phyloP scores from a whole-genome alignment of 2,113 vertebrate species.

The Lucifuga dentata region DNA sequence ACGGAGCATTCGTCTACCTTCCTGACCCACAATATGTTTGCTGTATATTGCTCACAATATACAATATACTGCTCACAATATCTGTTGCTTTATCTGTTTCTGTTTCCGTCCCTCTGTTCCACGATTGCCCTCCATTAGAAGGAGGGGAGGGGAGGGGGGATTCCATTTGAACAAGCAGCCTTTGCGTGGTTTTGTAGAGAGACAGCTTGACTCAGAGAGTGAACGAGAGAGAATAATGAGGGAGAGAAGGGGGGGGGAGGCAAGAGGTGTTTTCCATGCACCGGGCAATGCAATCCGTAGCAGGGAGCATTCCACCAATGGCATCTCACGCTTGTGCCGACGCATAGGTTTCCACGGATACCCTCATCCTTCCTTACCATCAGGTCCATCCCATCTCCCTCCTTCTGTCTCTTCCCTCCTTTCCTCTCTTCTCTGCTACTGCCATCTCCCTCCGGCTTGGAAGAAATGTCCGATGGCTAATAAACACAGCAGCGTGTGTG shows the following conservation, averaged over 20 bases:
- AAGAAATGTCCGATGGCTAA: slow-evolving; percentile 78
- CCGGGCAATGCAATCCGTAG: slow-evolving; percentile 64
- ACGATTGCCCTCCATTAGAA: slow-evolving; percentile 66
- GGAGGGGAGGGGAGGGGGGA: slow-evolving; percentile 37
- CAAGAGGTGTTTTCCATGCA: slow-evolving; percentile 68
- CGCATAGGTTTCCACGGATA: slow-evolving; percentile 79
- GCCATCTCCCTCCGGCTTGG: slow-evolving; percentile 28
- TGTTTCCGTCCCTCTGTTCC: slow-evolving; percentile 19
- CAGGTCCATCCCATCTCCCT: background rate
- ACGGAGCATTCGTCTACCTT: slow-evolving; percentile 34
- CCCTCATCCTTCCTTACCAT: slow-evolving; percentile 48
- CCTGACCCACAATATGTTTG: background rate
- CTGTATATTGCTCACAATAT: no score
- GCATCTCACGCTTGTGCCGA: slow-evolving; percentile 48
- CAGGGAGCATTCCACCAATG: slow-evolving; percentile 68
- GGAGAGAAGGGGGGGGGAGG: slow-evolving; percentile 35
- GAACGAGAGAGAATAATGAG: slow-evolving; percentile 2
- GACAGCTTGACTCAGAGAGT: slow-evolving; percentile 49
- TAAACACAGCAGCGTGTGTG: slow-evolving; percentile 58
- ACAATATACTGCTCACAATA: no score
- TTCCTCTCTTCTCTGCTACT: slow-evolving; percentile 42
- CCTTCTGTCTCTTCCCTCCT: slow-evolving; percentile 8
- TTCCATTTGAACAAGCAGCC: slow-evolving; percentile 71
- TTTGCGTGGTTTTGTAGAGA: slow-evolving; percentile 54
- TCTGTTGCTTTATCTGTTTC: slow-evolving; percentile 36